Evolutionary conservation across 2,797 vertebrate genomes (phyloP).

Genomic region (Emys orbicularis): DNA sequence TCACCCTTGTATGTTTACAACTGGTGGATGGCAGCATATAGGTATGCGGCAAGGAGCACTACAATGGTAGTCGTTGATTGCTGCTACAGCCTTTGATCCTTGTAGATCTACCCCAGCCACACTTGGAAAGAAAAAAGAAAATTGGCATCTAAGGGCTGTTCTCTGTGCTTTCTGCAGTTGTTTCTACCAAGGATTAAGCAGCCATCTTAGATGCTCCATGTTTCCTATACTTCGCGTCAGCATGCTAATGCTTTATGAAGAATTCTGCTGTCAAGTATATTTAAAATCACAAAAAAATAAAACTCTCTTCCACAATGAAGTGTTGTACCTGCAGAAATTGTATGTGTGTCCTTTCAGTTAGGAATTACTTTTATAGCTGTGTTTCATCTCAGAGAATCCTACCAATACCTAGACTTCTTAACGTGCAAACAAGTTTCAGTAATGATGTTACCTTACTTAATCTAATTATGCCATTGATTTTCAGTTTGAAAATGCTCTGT

Average conservation of each 20-base stretch:
- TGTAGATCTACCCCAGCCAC: not conserved
- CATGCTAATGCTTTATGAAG: not conserved
- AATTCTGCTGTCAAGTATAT: not conserved
- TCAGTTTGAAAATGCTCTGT: not conserved
- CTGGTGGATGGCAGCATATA: not conserved
- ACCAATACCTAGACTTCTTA: not conserved
- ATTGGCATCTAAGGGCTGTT: not conserved
- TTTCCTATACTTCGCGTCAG: not conserved
- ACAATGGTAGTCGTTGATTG: not conserved
- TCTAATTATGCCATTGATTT: not conserved
- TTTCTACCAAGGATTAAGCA: not conserved
- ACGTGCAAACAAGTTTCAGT: not conserved
- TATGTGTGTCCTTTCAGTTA: not conserved
- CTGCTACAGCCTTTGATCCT: not conserved
- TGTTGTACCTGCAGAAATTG: not conserved
- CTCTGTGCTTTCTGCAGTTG: not conserved
- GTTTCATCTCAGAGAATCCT: not conserved
- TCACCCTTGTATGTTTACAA: not conserved
- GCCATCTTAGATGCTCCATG: not conserved
- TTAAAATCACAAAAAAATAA: not conserved
- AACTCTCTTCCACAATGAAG: not conserved
- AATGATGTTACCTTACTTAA: no score
- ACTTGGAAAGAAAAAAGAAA: not conserved
- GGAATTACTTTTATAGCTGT: not conserved
- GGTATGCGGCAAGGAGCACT: not conserved